phyloP scores from a whole-genome alignment of 2,888 invertebrate genomes.

The Drosophila meridiana region DNA sequence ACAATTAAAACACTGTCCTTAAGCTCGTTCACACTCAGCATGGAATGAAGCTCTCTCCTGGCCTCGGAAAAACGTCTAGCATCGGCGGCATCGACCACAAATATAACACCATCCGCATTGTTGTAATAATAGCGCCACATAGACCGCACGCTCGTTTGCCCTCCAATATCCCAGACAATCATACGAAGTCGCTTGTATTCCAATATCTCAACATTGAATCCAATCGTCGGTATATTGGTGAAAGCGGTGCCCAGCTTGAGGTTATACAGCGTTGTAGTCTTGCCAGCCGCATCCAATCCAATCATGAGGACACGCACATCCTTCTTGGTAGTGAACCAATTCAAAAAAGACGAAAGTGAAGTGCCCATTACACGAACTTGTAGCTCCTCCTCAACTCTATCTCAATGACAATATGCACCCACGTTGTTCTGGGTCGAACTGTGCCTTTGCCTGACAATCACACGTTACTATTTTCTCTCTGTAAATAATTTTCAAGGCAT shows the following conservation, averaged over 20 bases:
- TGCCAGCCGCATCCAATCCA: conserved; percentile 82
- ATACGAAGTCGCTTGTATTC: conserved; percentile 79
- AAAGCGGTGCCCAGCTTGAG: conserved; percentile 75
- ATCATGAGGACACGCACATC: conserved; percentile 79
- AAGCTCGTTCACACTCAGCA: conserved; percentile 68
- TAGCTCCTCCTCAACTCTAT: background rate
- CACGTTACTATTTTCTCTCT: background rate
- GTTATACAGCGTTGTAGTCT: conserved; percentile 80
- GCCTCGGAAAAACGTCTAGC: conserved; percentile 64
- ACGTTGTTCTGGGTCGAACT: conserved; percentile 18
- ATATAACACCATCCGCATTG: conserved; percentile 74
- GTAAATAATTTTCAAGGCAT: background rate
- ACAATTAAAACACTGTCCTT: conserved; percentile 68
- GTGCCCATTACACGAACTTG: conserved; percentile 25
- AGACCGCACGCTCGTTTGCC: conserved; percentile 73
- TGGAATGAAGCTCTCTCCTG: conserved; percentile 64
- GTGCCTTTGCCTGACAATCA: background rate
- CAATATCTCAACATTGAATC: conserved; percentile 81
- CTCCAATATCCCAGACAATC: conserved; percentile 82
- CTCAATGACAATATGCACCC: background rate
- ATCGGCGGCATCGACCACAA: conserved; percentile 79
- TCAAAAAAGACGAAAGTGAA: conserved; percentile 66
- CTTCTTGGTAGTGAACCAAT: conserved; percentile 63
- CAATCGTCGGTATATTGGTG: conserved; percentile 79
- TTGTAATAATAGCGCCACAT: conserved; percentile 80